phyloP scores from a whole-genome alignment of 2,113 vertebrate genomes.

The Taxidea taxus region DNA sequence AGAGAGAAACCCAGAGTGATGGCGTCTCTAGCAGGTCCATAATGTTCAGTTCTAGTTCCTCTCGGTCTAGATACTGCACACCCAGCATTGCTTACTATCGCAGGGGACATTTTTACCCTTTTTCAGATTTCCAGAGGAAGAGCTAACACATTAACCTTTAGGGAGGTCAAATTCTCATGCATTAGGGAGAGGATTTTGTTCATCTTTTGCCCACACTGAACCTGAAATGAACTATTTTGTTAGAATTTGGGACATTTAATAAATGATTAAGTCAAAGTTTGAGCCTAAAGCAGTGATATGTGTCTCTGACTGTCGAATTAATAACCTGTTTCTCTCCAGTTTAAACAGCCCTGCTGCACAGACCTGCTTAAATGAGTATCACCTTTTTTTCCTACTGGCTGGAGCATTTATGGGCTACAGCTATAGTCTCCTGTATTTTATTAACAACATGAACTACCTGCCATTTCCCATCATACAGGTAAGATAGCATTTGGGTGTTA shows the following conservation, averaged over 20 bases:
- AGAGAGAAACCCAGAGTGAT: neutral
- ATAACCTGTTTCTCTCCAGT: slow-evolving; percentile 55
- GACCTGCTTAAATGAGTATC: slow-evolving; percentile 93
- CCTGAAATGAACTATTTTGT: slow-evolving; percentile 8
- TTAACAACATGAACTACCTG: slow-evolving; percentile 95
- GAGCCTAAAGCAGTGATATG: neutral
- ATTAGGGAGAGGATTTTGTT: neutral
- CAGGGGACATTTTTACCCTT: neutral
- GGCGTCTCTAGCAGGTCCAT: neutral
- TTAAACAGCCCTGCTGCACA: slow-evolving; percentile 57
- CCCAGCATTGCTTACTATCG: neutral
- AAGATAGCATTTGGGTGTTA: slow-evolving; percentile 48
- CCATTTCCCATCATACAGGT: slow-evolving; percentile 95
- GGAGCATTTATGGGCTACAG: slow-evolving; percentile 95
- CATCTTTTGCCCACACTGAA: slow-evolving; percentile 20
- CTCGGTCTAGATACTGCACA: neutral
- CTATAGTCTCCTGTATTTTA: slow-evolving; percentile 92
- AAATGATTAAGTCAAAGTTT: slow-evolving; percentile 44
- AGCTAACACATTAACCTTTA: neutral
- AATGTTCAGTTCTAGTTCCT: neutral
- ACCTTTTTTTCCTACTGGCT: slow-evolving; percentile 90
- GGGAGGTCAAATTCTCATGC: neutral
- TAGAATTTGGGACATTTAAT: slow-evolving; percentile 35
- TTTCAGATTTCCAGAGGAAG: neutral
- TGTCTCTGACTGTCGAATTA: slow-evolving; percentile 39